Base-by-base conservation (phyloP, 2,888 invertebrate species). In the Micoletzkya japonica region DNA sequence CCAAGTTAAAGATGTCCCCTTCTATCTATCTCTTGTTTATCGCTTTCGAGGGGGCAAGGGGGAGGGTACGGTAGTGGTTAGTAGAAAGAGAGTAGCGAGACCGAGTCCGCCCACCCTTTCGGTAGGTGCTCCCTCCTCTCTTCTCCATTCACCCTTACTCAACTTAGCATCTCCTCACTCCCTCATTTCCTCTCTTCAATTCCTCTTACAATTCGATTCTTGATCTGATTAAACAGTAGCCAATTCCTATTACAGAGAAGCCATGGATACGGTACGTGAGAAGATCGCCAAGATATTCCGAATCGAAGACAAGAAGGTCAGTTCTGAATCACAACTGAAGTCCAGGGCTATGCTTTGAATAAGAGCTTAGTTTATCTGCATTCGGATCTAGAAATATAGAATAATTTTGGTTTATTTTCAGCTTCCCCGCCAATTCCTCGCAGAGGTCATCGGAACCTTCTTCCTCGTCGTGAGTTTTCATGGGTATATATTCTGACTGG, bases 361-460 rank as follows among this genome's bases (percentile, higher is more conserved):
- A 49, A 49, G 49, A n/a, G n/a, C n/a, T 49, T 49, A n/a, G n/a
- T n/a, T n/a, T n/a, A n/a, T n/a, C n/a, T n/a, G n/a, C n/a, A n/a
- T n/a, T n/a, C n/a, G n/a, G n/a, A n/a, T n/a, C n/a, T n/a, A n/a
- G n/a, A n/a, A n/a, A n/a, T 44, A 75, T 26, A 64, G 63, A 26
- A 58, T 77, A 32, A n/a, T n/a, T n/a, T n/a, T n/a, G n/a, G n/a
- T 70, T 73, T 37, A 32, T n/a, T 4, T 63, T 49, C 50, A 63
- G 63, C n/a, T 63, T 17, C 37, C 74, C 17, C 73, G 84, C 44
- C 81, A 82, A 58, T 73, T 82, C 26, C 72, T 84, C 37, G 84
- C 84, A 30, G 84, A 84, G 74, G 76, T 79, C 60, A 75, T 81
- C 61, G 84, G 83, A 59, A 84, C 84, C 2, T 82, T 83, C 73